Evolutionary conservation across 2,113 vertebrate species (phyloP).

Genomic region (Leptobrachium leishanense): DNA sequence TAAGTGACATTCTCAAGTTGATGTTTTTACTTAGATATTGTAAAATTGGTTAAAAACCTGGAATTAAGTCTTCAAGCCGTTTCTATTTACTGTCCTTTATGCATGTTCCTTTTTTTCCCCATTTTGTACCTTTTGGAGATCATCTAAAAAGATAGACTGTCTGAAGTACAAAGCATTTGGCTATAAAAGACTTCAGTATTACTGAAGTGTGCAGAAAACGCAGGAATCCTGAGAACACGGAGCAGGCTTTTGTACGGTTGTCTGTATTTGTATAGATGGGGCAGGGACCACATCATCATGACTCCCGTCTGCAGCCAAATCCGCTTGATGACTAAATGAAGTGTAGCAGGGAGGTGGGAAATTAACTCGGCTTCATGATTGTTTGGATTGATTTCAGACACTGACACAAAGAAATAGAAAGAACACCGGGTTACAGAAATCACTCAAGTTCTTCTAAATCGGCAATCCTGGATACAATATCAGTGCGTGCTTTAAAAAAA

Average conservation of each 20-base stretch:
- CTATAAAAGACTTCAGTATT: not conserved
- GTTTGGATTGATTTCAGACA: conserved; percentile 8
- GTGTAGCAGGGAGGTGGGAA: conserved; percentile 2
- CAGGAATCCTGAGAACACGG: not conserved
- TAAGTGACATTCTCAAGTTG: too few relatives aligned
- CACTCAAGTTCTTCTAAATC: not conserved
- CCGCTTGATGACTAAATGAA: conserved; percentile 19
- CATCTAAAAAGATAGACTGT: too few relatives aligned
- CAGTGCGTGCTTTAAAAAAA: too few relatives aligned
- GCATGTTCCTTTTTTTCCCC: too few relatives aligned
- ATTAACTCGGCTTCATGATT: conserved; percentile 14
- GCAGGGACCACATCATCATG: not conserved
- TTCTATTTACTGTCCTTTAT: too few relatives aligned
- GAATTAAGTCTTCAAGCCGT: too few relatives aligned
- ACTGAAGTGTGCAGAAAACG: not conserved
- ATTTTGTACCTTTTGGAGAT: too few relatives aligned
- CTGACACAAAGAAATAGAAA: not conserved
- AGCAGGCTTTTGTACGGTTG: not conserved
- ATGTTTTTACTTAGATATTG: too few relatives aligned
- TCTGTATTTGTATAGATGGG: conserved; percentile 7
- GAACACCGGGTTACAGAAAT: not conserved
- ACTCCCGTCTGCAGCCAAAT: conserved; percentile 15
- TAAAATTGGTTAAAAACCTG: too few relatives aligned
- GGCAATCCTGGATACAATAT: too few relatives aligned
- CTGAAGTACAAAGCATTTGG: not conserved